A percentile compares a stretch with the other conserved stretches of the same genome.
phyloP scores from a whole-genome alignment of 2,113 vertebrate genomes.

The Megatriorchis doriae region DNA sequence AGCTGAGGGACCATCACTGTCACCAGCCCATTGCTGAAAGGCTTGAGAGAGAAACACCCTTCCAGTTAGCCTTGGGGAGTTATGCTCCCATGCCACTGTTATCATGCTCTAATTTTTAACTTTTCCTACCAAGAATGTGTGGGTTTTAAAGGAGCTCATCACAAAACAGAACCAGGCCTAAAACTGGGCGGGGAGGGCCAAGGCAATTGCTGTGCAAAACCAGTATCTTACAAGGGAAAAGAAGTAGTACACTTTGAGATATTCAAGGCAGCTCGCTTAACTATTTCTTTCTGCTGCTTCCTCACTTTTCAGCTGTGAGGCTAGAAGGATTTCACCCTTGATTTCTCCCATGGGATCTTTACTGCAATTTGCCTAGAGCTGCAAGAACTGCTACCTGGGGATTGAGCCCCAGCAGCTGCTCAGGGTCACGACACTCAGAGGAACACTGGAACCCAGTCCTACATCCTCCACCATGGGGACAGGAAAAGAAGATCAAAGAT shows the following conservation, averaged over 20 bases:
- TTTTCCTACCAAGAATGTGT: rapidly evolving
- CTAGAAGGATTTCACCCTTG: neutral
- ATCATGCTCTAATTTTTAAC: neutral
- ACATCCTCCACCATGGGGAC: rapidly evolving
- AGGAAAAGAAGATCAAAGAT: neutral
- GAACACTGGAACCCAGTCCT: neutral
- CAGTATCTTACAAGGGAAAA: neutral
- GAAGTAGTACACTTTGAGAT: neutral
- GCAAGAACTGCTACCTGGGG: neutral
- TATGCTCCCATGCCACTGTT: neutral
- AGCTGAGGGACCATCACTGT: slow-evolving; percentile 98
- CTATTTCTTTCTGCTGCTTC: neutral
- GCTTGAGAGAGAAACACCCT: slow-evolving; percentile 66
- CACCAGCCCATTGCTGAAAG: slow-evolving; percentile 93
- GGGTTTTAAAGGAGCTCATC: neutral
- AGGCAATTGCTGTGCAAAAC: neutral
- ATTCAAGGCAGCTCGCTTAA: neutral
- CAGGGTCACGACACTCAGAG: rapidly evolving
- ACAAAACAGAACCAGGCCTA: neutral
- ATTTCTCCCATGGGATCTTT: neutral
- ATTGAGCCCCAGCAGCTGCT: neutral
- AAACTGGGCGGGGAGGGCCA: neutral
- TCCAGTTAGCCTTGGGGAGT: neutral
- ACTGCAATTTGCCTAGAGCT: neutral
- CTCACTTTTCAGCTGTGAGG: neutral